Evolutionary conservation across 2,888 invertebrate species (phyloP).

Genomic region (Ethmia dodecea): DNA sequence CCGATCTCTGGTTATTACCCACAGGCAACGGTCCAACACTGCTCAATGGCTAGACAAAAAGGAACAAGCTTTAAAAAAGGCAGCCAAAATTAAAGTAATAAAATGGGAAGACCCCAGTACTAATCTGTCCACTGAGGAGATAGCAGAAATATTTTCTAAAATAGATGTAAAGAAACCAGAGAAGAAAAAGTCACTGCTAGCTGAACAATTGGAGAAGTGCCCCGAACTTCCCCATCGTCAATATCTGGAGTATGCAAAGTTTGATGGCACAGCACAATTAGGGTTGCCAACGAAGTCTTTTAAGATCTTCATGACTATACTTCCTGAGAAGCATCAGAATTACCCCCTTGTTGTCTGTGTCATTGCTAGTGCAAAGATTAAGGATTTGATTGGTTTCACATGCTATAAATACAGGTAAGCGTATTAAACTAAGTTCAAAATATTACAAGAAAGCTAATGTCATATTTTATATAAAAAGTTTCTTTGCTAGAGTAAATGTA

Average conservation of each 20-base stretch:
- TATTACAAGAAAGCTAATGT: too few relatives aligned
- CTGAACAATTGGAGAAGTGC: slow-evolving; percentile 86
- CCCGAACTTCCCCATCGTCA: slow-evolving; percentile 89
- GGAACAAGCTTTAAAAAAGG: slow-evolving; percentile 89
- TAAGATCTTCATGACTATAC: slow-evolving; percentile 93
- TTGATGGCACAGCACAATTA: slow-evolving; percentile 91
- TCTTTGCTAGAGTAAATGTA: too few relatives aligned
- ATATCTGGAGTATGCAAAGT: slow-evolving; percentile 93
- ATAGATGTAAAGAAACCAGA: slow-evolving; percentile 45
- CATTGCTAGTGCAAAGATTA: slow-evolving; percentile 89
- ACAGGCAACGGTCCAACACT: slow-evolving; percentile 89
- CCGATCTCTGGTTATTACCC: too few relatives aligned
- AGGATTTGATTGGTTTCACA: slow-evolving; percentile 94
- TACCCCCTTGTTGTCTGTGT: slow-evolving; percentile 92
- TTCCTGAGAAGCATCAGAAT: slow-evolving; percentile 86
- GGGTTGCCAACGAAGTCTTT: slow-evolving; percentile 89
- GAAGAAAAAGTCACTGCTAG: slow-evolving; percentile 79
- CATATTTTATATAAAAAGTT: too few relatives aligned
- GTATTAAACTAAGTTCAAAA: too few relatives aligned
- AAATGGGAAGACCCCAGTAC: slow-evolving; percentile 81
- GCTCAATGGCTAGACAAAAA: slow-evolving; percentile 93
- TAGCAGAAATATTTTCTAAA: slow-evolving; percentile 77
- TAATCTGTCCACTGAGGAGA: slow-evolving; percentile 74
- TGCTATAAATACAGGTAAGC: slow-evolving; percentile 90
- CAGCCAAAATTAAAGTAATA: slow-evolving; percentile 85